Percentiles rank a stretch among this genome's conserved stretches.
These are phyloP conservation scores for Felis catus DNA, from an alignment of 2,113 vertebrate genomes.

Conservation along the genomic window DNA sequence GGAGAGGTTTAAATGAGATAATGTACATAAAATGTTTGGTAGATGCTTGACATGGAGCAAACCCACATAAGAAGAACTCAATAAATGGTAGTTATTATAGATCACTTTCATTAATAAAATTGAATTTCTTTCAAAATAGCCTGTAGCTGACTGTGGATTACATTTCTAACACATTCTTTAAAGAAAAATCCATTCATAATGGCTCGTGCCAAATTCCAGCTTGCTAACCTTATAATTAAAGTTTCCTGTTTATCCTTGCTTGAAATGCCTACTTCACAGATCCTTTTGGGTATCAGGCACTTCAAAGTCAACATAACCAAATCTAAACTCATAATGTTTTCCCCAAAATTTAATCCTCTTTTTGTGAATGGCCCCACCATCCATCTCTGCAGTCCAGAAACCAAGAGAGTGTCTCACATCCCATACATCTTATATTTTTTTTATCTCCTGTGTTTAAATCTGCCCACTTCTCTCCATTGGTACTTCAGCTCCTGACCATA, in stretches of 20 bases:
- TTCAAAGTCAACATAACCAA: neutral
- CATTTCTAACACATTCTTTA: conserved; percentile 65
- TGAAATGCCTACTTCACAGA: conserved; percentile 39
- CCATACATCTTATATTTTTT: neutral
- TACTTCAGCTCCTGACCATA: neutral
- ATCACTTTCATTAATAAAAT: conserved; percentile 73
- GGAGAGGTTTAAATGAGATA: conserved; percentile 57
- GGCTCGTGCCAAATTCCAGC: conserved; percentile 43
- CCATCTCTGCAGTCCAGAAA: neutral
- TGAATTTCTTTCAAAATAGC: conserved; percentile 64
- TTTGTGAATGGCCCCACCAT: neutral
- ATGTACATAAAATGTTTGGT: conserved; percentile 4
- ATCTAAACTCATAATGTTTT: neutral
- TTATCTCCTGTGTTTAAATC: neutral
- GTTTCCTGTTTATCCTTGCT: conserved; percentile 43
- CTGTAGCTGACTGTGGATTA: conserved; percentile 48
- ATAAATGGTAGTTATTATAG: conserved; percentile 47
- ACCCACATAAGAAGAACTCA: conserved; percentile 30
- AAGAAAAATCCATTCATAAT: conserved; percentile 61
- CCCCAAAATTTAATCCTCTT: neutral
- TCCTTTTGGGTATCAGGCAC: neutral
- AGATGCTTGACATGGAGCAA: neutral
- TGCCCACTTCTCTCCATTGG: neutral
- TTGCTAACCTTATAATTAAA: conserved; percentile 53
- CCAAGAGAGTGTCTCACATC: neutral